Evolutionary conservation across 1,140 invertebrate species (phyloP).

Genomic region (Diachasmimorpha longicaudata): DNA sequence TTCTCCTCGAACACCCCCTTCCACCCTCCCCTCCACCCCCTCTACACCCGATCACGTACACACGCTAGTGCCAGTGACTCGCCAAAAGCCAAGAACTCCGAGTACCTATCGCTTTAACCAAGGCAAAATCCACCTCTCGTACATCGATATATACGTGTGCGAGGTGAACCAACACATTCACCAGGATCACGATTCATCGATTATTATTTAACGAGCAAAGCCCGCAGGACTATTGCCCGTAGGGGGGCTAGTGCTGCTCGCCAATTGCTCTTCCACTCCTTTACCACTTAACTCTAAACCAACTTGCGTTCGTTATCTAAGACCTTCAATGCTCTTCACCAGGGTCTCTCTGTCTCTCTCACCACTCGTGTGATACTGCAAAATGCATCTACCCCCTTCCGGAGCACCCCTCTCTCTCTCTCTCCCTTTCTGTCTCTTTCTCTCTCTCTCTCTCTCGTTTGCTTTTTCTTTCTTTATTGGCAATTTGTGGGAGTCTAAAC

Average conservation of each 20-base stretch:
- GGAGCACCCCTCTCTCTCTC: not conserved
- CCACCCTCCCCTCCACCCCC: too few relatives aligned
- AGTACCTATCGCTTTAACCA: conserved; percentile 8
- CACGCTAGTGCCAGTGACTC: not conserved
- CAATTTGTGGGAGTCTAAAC: conserved; percentile 9
- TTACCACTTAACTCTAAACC: conserved; percentile 11
- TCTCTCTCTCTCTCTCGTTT: not conserved
- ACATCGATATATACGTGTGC: not conserved
- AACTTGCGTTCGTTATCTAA: conserved; percentile 20
- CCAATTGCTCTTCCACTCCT: conserved; percentile 19
- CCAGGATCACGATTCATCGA: conserved; percentile 21
- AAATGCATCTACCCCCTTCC: not conserved
- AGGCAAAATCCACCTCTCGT: not conserved
- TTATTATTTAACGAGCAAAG: conserved; percentile 23
- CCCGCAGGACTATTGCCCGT: conserved; percentile 12
- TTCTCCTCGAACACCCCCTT: conserved; percentile 33
- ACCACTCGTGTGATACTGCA: not conserved
- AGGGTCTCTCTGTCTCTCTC: not conserved
- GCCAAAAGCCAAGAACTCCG: not conserved
- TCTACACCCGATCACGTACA: conserved; percentile 24
- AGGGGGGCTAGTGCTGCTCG: not conserved
- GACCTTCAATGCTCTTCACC: conserved; percentile 1
- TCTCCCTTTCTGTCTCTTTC: not conserved
- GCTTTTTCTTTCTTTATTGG: not conserved
- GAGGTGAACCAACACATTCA: not conserved